Evolutionary conservation across 2,113 vertebrate species (phyloP).

Genomic region (Proteles cristata): DNA sequence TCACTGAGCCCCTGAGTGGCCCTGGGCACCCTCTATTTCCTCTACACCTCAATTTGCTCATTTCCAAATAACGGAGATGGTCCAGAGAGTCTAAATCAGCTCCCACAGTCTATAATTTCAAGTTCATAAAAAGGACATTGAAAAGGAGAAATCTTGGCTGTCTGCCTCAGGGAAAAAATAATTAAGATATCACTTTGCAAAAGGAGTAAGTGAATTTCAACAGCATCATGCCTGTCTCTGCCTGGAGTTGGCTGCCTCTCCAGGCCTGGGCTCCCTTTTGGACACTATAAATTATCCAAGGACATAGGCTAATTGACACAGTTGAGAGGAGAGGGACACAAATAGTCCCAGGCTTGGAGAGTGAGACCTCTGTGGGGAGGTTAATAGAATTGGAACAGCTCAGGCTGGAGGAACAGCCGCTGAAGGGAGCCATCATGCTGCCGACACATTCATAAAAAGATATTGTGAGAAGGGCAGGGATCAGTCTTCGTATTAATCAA

Average conservation of each 20-base stretch:
- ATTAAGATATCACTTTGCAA: slow-evolving; percentile 75
- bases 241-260: slow-evolving; percentile 29
- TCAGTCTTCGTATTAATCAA: slow-evolving; percentile 39
- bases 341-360: slow-evolving; percentile 58
- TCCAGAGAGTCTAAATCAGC: slow-evolving; percentile 6
- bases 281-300: slow-evolving; percentile 60
- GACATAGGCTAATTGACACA: slow-evolving; percentile 68
- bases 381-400: slow-evolving; percentile 24
- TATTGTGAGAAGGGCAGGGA: slow-evolving; percentile 26
- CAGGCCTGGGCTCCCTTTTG: not conserved
- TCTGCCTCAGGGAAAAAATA: slow-evolving; percentile 62
- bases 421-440: slow-evolving; percentile 56
- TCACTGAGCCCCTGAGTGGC: not conserved
- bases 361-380: slow-evolving; percentile 15
- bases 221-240: slow-evolving; percentile 7
- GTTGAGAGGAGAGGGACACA: slow-evolving; percentile 52
- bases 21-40: not conserved
- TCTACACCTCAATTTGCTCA: not conserved
- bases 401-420: not conserved
- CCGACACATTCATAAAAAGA: slow-evolving; percentile 52
- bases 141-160: slow-evolving; percentile 64
- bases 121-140: slow-evolving; percentile 72
- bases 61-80: not conserved
- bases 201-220: slow-evolving; percentile 66
- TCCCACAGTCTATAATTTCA: slow-evolving; percentile 34